Evolutionary conservation across 2,888 invertebrate genomes (phyloP).

Genomic region (Myopa testacea): DNA sequence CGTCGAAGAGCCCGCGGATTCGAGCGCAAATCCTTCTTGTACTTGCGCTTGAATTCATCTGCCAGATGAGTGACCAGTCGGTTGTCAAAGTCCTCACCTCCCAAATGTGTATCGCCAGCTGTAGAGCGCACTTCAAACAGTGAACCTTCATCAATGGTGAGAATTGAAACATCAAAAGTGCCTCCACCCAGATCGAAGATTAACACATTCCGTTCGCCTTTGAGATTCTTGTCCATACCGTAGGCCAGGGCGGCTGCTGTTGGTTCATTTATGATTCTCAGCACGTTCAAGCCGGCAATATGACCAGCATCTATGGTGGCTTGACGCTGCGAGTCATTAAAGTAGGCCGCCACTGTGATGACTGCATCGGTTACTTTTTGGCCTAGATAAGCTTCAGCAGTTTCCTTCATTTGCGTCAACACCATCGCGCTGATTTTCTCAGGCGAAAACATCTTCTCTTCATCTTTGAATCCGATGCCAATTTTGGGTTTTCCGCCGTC

Average conservation of each 20-base stretch:
- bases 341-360: slow-evolving; percentile 90
- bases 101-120: slow-evolving; percentile 93
- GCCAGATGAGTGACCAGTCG: slow-evolving; percentile 87
- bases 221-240: slow-evolving; percentile 86
- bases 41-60: slow-evolving; percentile 87
- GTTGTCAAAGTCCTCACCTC: slow-evolving; percentile 93
- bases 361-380: slow-evolving; percentile 85
- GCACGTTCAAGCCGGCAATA: slow-evolving; percentile 88
- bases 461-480: slow-evolving; percentile 88
- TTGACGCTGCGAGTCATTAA: slow-evolving; percentile 89
- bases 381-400: slow-evolving; percentile 89
- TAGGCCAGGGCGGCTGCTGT: slow-evolving; percentile 93
- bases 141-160: slow-evolving; percentile 91
- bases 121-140: slow-evolving; percentile 95
- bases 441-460: slow-evolving; percentile 86
- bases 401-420: slow-evolving; percentile 92
- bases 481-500: slow-evolving; percentile 86
- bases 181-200: slow-evolving; percentile 78
- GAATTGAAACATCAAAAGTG: slow-evolving; percentile 94
- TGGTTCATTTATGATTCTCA: slow-evolving; percentile 92
- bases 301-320: slow-evolving; percentile 95
- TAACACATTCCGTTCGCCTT: slow-evolving; percentile 83
- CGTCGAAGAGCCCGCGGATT: slow-evolving; percentile 78
- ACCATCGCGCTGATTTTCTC: slow-evolving; percentile 95
- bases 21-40: slow-evolving; percentile 75